phyloP scores from a whole-genome alignment of 2,113 vertebrate species.

The Chroicocephalus ridibundus region DNA sequence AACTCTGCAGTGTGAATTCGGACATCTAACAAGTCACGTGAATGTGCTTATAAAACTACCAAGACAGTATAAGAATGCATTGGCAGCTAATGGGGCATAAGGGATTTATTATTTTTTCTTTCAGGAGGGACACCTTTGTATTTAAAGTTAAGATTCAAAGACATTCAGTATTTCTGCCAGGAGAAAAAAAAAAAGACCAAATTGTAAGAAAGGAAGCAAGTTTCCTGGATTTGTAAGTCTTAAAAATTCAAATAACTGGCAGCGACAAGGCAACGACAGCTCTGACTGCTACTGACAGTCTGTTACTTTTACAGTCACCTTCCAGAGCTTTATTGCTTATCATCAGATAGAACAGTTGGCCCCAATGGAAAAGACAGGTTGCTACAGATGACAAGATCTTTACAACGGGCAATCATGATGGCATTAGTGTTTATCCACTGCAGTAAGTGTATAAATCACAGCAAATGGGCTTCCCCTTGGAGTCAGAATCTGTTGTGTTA shows the following conservation, averaged over 20 bases:
- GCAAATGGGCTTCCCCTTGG: conserved; percentile 46
- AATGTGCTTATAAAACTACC: background rate
- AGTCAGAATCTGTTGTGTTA: conserved; percentile 12
- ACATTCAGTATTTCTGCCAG: background rate
- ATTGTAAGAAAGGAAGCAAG: background rate
- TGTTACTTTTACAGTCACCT: conserved; percentile 1
- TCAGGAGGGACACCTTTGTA: background rate
- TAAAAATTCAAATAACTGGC: background rate
- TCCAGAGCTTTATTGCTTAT: background rate
- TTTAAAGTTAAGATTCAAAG: background rate
- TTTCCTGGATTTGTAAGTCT: background rate
- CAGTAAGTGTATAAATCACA: conserved; percentile 60
- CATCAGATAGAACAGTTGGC: background rate
- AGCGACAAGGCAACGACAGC: background rate
- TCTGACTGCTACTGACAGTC: background rate
- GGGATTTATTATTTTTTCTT: background rate
- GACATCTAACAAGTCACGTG: background rate
- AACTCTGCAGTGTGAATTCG: background rate
- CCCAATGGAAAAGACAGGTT: background rate
- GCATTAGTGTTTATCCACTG: conserved; percentile 44
- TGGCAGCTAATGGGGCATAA: background rate
- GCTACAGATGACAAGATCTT: conserved; percentile 41
- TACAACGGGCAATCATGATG: conserved; percentile 13
- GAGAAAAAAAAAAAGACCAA: background rate
- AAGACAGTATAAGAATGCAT: background rate